Conservation (phyloP, 2,797 vertebrate species). For the Perodicticus potto region DNA sequence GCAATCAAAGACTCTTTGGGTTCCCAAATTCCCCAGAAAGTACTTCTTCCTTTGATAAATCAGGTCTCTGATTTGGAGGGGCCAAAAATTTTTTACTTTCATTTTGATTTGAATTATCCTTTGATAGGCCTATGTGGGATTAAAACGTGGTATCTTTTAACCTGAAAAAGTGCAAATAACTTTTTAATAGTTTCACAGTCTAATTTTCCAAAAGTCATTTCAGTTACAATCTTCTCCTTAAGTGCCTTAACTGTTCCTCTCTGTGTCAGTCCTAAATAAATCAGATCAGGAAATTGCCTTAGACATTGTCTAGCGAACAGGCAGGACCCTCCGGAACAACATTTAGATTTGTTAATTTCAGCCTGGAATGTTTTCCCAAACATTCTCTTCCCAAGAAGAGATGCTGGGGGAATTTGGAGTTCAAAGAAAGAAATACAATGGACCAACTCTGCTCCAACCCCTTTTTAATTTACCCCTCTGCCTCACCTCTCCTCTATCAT, state of each 20-base stretch:
- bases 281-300: neutral
- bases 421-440: constrained; percentile 8
- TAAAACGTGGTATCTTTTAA: neutral
- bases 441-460: neutral
- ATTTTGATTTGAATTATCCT: neutral
- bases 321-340: neutral
- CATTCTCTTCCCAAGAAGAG: neutral
- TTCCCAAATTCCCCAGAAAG: neutral
- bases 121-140: neutral
- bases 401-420: neutral
- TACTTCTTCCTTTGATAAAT: neutral
- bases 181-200: neutral
- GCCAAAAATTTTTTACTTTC: neutral
- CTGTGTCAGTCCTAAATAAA: neutral
- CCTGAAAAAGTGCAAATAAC: neutral
- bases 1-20: neutral
- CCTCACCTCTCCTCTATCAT: rapidly evolving
- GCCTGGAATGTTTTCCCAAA: neutral
- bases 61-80: neutral
- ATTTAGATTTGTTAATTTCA: neutral
- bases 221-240: neutral
- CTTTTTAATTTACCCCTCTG: neutral
- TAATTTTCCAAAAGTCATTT: constrained; percentile 51
- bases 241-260: neutral
- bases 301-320: neutral